phyloP scores from a whole-genome alignment of 2,888 invertebrate species.

The Helleia helle region DNA sequence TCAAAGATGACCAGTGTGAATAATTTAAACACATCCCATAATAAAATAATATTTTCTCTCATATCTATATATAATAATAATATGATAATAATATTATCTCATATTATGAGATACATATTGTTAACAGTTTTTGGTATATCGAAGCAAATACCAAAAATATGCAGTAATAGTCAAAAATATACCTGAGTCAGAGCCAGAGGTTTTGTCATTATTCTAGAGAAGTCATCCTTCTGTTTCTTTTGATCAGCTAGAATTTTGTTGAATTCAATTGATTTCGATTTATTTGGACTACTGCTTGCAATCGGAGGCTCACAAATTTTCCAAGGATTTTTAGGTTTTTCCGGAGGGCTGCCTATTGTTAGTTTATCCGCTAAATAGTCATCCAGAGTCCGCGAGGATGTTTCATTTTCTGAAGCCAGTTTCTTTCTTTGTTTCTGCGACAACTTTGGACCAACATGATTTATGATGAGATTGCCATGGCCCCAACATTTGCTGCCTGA shows the following conservation, averaged over 20 bases:
- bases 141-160: background rate
- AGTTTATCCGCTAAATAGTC: slow-evolving; percentile 38
- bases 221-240: slow-evolving; percentile 80
- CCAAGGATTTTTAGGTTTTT: slow-evolving; percentile 68
- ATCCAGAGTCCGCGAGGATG: slow-evolving; percentile 32
- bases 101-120: too few relatives aligned
- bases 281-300: slow-evolving; percentile 53
- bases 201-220: slow-evolving; percentile 81
- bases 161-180: too few relatives aligned
- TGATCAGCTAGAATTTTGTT: slow-evolving; percentile 81
- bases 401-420: slow-evolving; percentile 56
- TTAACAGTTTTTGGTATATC: too few relatives aligned
- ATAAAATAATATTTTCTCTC: too few relatives aligned
- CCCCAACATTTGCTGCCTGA: slow-evolving; percentile 37
- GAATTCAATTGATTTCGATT: slow-evolving; percentile 44
- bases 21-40: too few relatives aligned
- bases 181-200: slow-evolving; percentile 85
- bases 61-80: too few relatives aligned
- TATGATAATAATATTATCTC: too few relatives aligned
- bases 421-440: slow-evolving; percentile 79
- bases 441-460: slow-evolving; percentile 66
- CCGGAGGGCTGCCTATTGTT: slow-evolving; percentile 41
- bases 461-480: slow-evolving; percentile 50
- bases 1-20: too few relatives aligned
- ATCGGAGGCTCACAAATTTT: slow-evolving; percentile 43